These are phyloP conservation scores for Tyto alba DNA, from an alignment of 2,113 vertebrate genomes.

Conservation along the genomic window DNA sequence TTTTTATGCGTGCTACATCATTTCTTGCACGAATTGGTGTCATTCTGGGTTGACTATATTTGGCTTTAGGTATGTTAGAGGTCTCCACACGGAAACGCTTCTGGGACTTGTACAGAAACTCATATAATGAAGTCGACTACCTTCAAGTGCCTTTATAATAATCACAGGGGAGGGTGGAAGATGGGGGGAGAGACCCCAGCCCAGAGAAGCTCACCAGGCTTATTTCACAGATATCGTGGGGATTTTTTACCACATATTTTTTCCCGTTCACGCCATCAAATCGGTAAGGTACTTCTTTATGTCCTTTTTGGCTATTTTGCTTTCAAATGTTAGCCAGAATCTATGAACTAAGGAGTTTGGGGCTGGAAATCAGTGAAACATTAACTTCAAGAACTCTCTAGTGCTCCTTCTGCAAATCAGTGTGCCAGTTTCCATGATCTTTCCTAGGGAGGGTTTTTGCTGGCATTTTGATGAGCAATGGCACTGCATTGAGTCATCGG, in stretches of 20 bases:
- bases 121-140: background rate
- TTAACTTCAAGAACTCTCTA: background rate
- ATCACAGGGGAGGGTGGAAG: background rate
- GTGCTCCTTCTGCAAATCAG: background rate
- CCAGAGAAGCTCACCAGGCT: background rate
- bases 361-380: background rate
- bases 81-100: background rate
- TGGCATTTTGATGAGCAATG: background rate
- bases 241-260: background rate
- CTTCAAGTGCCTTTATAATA: background rate
- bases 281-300: background rate
- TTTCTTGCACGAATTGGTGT: background rate
- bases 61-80: background rate
- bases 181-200: background rate
- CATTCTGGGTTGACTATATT: background rate
- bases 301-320: background rate
- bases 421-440: background rate
- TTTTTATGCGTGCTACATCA: background rate
- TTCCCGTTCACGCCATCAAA: background rate
- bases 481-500: background rate
- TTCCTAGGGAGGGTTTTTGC: background rate
- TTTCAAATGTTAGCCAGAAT: background rate
- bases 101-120: background rate
- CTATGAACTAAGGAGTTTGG: background rate
- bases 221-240: accelerated